Percentiles rank a stretch among this genome's conserved stretches.
Conservation (phyloP, 2,113 vertebrate species). For the Hucho hucho region DNA sequence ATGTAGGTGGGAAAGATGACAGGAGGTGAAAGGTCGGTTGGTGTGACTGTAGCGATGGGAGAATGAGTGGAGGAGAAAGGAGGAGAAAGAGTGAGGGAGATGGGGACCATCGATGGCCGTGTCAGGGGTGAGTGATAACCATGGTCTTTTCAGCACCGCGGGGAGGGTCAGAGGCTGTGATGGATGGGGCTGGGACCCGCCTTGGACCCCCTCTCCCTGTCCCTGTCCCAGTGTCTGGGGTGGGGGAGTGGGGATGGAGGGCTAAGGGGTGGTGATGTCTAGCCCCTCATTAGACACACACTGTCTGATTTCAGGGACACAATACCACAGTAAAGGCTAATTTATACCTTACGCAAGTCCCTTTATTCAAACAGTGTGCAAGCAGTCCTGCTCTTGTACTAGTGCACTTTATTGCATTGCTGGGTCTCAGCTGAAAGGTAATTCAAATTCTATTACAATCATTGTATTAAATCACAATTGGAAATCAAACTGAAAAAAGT, state of each 20-base stretch:
- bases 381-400: too few relatives aligned
- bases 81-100: slow-evolving; percentile 35
- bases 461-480: too few relatives aligned
- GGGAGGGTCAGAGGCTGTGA: slow-evolving; percentile 65
- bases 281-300: slow-evolving; percentile 35
- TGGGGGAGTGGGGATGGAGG: slow-evolving; percentile 7
- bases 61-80: slow-evolving; percentile 22
- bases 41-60: slow-evolving; percentile 38
- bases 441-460: too few relatives aligned
- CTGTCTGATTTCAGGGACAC: slow-evolving; percentile 14
- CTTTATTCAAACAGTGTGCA: too few relatives aligned
- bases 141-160: slow-evolving; percentile 63
- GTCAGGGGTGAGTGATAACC: slow-evolving; percentile 75
- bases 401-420: too few relatives aligned
- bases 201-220: slow-evolving; percentile 42
- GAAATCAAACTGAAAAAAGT: too few relatives aligned
- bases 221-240: slow-evolving; percentile 44
- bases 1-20: slow-evolving; percentile 64
- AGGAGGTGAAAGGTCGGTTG: slow-evolving; percentile 53
- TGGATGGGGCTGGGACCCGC: slow-evolving; percentile 64
- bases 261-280: slow-evolving; percentile 23
- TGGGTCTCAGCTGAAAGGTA: too few relatives aligned
- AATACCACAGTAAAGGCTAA: too few relatives aligned
- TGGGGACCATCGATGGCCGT: slow-evolving; percentile 53
- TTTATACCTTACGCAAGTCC: background rate